These are phyloP conservation scores for Drosophila multiciliata DNA, from an alignment of 2,888 invertebrate species.

Conservation along the genomic window DNA sequence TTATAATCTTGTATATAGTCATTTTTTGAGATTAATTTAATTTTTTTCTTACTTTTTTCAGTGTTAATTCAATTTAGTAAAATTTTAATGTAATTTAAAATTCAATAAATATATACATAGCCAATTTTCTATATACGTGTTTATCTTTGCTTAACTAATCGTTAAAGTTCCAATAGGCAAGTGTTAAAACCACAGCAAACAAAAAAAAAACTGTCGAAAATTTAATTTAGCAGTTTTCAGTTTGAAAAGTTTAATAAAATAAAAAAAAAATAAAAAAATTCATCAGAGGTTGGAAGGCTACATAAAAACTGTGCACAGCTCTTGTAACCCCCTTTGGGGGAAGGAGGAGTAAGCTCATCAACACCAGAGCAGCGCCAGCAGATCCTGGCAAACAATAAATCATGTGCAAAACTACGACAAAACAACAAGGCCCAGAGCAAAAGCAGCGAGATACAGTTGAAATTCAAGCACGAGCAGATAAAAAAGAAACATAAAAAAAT, in stretches of 20 bases:
- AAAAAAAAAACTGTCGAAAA: constrained; percentile 35
- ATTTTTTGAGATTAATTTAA: not conserved
- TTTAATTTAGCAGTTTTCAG: constrained; percentile 19
- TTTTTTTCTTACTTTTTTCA: not conserved
- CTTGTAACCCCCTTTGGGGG: not conserved
- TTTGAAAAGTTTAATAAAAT: constrained; percentile 46
- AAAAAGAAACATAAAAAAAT: constrained; percentile 44
- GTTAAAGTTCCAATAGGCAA: constrained; percentile 1
- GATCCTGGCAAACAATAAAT: constrained; percentile 58
- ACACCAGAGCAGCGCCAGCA: constrained; percentile 36
- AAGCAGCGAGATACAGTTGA: constrained; percentile 57
- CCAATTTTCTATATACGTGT: not conserved
- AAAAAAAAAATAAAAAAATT: constrained; percentile 41
- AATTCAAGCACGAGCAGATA: constrained; percentile 71
- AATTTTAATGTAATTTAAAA: not conserved
- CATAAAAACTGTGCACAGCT: constrained; percentile 9
- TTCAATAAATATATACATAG: not conserved
- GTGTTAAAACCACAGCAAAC: constrained; percentile 27
- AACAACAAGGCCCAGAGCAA: constrained; percentile 33
- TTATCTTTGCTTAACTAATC: not conserved
- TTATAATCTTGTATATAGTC: not conserved
- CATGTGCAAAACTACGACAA: constrained; percentile 51
- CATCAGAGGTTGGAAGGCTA: constrained; percentile 37
- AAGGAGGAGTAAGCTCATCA: constrained; percentile 44
- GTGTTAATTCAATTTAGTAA: not conserved